These are phyloP conservation scores for Bovichtus diacanthus DNA, from an alignment of 2,797 vertebrate genomes.

Conservation along the genomic window DNA sequence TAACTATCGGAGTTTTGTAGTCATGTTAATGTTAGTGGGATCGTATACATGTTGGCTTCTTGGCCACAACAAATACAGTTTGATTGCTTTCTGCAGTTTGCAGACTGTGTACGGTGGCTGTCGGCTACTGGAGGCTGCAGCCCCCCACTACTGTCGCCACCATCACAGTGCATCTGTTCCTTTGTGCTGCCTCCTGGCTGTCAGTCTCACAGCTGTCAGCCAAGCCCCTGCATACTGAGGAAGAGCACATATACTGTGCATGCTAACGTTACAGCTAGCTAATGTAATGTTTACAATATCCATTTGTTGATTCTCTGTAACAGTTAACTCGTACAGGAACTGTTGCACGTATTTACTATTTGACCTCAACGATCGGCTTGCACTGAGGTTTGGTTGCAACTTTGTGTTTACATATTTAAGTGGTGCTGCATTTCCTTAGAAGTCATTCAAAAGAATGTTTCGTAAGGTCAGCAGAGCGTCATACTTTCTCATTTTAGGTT, in stretches of 20 bases:
- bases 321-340: constrained; percentile 9
- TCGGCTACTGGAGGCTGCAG: constrained; percentile 72
- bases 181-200: constrained; percentile 85
- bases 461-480: background rate
- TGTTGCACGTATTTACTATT: constrained; percentile 2
- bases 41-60: background rate
- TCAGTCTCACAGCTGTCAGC: constrained; percentile 86
- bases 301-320: constrained; percentile 35
- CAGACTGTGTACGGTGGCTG: constrained; percentile 54
- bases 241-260: constrained; percentile 56
- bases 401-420: constrained; percentile 15
- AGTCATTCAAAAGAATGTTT: background rate
- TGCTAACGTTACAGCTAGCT: constrained; percentile 47
- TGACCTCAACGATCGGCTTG: background rate
- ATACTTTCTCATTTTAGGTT: background rate
- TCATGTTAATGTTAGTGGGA: background rate
- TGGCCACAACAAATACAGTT: background rate
- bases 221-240: constrained; percentile 67
- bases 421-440: constrained; percentile 14
- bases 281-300: constrained; percentile 58
- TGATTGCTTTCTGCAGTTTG: constrained; percentile 31
- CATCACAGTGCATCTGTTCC: constrained; percentile 84
- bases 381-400: constrained; percentile 1
- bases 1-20: constrained; percentile 9
- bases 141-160: constrained; percentile 74